Evolutionary conservation across 2,888 invertebrate species (phyloP), one percentile per base, ranked within the genome.

Genomic region (Volucella bombylans): DNA sequence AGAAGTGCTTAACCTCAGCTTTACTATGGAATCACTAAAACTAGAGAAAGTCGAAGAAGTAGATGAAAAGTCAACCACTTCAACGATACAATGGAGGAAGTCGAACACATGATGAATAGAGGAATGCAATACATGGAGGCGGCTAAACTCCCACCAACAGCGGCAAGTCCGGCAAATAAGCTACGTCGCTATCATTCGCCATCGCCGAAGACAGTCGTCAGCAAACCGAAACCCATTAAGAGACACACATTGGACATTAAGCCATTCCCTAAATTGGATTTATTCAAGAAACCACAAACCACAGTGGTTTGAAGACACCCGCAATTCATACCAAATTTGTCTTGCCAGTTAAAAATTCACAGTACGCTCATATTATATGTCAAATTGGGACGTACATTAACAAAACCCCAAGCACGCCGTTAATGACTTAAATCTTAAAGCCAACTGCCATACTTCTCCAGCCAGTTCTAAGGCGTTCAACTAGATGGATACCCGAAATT

Each of bases 81-180:
- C 62, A 92, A 92, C 82, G 91, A 92, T 82, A 92, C 92, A 3
- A 89, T 92, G 72, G 92, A 92, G 88, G 91, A 92, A 87, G 91
- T 92, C 57, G 92, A 92, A 49, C 91, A 92, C 80, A 89, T 92
- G 87, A 89, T 92, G 87, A 89, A 91, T 62, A 89, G 90, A 39
- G 92, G 91, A 2, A 87, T 89, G 86, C 89, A 92, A 76, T 90
- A 90, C 71, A 89, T 91, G 87, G 65, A 81, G 49, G 87, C 87
- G 43, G 89, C 88, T 41, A 62, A 74, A 49, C 57, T 54, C 4
- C 54, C 12, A 15, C 12, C 55, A 73, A 62, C 80, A 1, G 54
- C 68, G 0, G 59, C 18, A 23, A 77, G 88, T 49, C 87, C 89
- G 4, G 87, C 89, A 4, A 86, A 87, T 62, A 68, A 64, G 6